Conservation (phyloP, 2,797 vertebrate species). For the Atherinosoma microstoma region DNA sequence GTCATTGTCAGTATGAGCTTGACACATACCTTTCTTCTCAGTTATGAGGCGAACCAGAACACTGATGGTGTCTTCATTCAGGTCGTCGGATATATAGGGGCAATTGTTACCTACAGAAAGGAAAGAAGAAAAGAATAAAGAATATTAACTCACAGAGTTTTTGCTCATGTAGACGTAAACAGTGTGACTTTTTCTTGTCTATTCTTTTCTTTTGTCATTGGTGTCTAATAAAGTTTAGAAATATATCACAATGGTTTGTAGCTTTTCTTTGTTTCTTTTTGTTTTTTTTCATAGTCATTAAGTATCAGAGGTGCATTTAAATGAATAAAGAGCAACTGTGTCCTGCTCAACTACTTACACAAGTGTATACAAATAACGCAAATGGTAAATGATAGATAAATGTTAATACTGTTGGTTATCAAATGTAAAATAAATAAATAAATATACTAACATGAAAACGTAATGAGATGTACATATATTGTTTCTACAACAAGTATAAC, state of each 20-base stretch:
- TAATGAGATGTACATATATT: not conserved
- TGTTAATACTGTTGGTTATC: not conserved
- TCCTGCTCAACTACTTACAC: too few relatives aligned
- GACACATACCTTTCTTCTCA: conserved; percentile 91
- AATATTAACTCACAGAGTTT: not conserved
- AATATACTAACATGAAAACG: not conserved
- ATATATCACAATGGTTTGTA: not conserved
- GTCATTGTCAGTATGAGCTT: not conserved
- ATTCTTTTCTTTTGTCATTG: not conserved
- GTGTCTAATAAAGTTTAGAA: not conserved
- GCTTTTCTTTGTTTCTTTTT: not conserved
- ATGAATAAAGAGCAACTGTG: not conserved
- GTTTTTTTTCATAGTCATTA: not conserved
- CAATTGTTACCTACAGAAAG: conserved; percentile 68
- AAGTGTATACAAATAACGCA: not conserved
- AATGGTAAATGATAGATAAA: not conserved
- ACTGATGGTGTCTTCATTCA: conserved; percentile 95
- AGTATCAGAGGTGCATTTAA: not conserved
- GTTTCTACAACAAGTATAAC: not conserved
- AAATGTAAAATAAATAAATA: not conserved
- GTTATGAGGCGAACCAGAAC: conserved; percentile 94
- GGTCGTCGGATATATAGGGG: conserved; percentile 88
- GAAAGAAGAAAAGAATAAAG: not conserved
- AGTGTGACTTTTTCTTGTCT: not conserved
- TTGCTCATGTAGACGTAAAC: not conserved